Evolutionary conservation across 2,797 vertebrate species (phyloP), one percentile per base, ranked within the genome.

Genomic region (Austrolebias charrua): DNA sequence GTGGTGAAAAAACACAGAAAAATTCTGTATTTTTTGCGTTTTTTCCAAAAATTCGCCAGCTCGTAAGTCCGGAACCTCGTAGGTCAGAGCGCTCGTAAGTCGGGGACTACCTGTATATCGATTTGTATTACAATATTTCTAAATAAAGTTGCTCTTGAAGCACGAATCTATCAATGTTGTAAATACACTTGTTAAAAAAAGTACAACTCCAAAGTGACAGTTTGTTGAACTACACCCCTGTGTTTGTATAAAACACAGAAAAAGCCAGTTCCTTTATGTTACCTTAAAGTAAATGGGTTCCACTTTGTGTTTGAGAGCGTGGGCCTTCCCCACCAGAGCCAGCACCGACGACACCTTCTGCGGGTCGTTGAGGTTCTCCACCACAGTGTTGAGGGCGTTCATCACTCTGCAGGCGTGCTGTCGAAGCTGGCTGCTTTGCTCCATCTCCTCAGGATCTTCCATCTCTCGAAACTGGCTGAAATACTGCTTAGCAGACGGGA

Each of bases 261-360:
- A 11, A 2, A 11, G 3, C 3, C n/a, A 16, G 42, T 16, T 44
- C 6, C 4, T 44, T 44, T 5, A 16, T 44, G 14, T 20, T 84
- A 98, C 96, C 95, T 99, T 98, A 75, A 99, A 99, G 90, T 97
- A 99, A 77, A 98, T 84, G 0, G 97, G 97, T 56, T 99, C 97
- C 91, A 99, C 96, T 91, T 99, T 98, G 88, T 98, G 95, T 87
- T 97, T 98, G 81, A 98, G 83, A n/a, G 96, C 97, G 0, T 99
- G 97, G 55, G 96, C 95, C 75, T 95, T 98, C 76, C 96, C 96
- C 82, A 99, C 95, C 67, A 98, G 83, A 57, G 93, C 90, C 76
- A 98, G 86, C 48, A 98, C 94, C 0, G 96, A 94, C 2, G 96
- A 94, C 66, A 98, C 95, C 86, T 97, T 98, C 85, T 98, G 96